Evolutionary conservation across 1,140 invertebrate genomes (phyloP).

Genomic region (Araneus ventricosus): DNA sequence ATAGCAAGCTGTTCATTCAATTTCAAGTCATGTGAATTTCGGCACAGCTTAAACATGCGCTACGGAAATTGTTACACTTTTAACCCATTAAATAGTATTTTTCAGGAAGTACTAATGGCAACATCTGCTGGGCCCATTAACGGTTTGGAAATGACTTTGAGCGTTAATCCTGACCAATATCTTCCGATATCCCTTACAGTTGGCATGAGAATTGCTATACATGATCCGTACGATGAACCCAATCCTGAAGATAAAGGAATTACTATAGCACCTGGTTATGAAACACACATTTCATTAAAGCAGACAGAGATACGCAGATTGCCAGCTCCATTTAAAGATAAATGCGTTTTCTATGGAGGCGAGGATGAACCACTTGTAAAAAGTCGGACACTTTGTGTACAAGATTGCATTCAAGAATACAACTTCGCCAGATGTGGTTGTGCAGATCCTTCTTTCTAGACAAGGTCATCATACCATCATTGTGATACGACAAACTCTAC

Average conservation of each 20-base stretch:
- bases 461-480: background rate
- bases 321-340: background rate
- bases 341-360: background rate
- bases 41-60: too few relatives aligned
- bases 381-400: background rate
- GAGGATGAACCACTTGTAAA: background rate
- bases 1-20: background rate
- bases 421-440: slow-evolving; percentile 2
- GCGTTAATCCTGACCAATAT: background rate
- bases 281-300: background rate
- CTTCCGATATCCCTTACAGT: background rate
- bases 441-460: background rate
- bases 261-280: background rate
- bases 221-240: background rate
- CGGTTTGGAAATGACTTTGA: background rate
- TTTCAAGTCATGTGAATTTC: background rate
- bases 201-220: background rate
- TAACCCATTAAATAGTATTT: background rate
- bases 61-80: background rate
- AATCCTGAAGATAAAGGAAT: background rate
- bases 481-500: background rate
- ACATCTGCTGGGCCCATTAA: background rate
- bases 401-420: background rate
- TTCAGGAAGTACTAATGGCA: too few relatives aligned
- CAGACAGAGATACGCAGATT: background rate